phyloP scores from a whole-genome alignment of 2,113 vertebrate species.

The Corythornis vintsioides region DNA sequence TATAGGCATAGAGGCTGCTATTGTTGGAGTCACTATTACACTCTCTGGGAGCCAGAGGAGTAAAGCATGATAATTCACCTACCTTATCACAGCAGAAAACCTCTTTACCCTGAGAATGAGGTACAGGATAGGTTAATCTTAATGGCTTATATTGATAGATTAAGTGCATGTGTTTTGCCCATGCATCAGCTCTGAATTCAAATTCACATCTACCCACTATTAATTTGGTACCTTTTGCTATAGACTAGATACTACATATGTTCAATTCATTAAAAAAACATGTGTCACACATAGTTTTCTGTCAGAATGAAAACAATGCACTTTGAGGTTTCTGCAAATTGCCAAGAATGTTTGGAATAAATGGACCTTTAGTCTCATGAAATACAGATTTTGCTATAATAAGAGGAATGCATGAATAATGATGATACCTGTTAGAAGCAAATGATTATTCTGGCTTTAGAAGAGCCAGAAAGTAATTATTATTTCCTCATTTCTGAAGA shows the following conservation, averaged over 20 bases:
- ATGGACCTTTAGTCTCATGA: neutral
- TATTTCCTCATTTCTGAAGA: neutral
- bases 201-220: neutral
- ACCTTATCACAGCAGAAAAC: constrained; percentile 27
- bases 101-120: neutral
- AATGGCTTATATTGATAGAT: constrained; percentile 24
- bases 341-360: constrained; percentile 26
- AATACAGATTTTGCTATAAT: constrained; percentile 3
- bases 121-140: constrained; percentile 25
- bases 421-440: neutral
- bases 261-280: constrained; percentile 10
- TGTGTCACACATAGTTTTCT: neutral
- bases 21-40: neutral
- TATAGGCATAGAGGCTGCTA: neutral
- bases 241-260: neutral
- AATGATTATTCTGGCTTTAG: neutral
- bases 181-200: constrained; percentile 15
- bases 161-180: neutral
- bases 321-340: constrained; percentile 4
- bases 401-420: neutral
- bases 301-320: constrained; percentile 32
- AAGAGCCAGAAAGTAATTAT: neutral
- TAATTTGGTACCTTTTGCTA: constrained; percentile 22
- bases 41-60: neutral
- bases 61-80: neutral